Evolutionary conservation across 1,140 invertebrate species (phyloP).

Genomic region (Sitobion miscanthi): DNA sequence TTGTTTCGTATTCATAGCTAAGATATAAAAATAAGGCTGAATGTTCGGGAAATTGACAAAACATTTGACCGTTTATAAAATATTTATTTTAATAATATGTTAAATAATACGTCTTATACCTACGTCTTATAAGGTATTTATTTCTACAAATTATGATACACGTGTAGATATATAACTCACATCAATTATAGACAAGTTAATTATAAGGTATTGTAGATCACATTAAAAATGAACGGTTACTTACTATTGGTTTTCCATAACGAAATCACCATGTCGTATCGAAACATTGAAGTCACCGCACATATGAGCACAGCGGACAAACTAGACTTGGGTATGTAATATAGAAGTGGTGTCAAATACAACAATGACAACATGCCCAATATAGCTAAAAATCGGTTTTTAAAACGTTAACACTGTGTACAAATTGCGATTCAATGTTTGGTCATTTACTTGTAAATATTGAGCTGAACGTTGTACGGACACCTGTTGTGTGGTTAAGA

Average conservation of each 20-base stretch:
- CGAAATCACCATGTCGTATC: constrained; percentile 74
- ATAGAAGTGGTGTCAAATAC: constrained; percentile 75
- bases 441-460: constrained; percentile 69
- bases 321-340: constrained; percentile 79
- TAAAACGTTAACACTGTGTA: neutral
- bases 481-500: constrained; percentile 90
- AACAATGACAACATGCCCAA: constrained; percentile 75
- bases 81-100: too few species aligned
- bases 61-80: too few species aligned
- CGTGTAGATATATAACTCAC: too few species aligned
- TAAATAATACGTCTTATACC: too few species aligned
- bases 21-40: too few species aligned
- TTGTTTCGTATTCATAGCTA: too few species aligned
- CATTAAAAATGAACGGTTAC: constrained; percentile 59
- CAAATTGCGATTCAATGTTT: neutral
- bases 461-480: constrained; percentile 82
- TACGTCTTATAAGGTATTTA: too few species aligned
- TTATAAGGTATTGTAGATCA: neutral
- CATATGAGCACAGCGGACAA: constrained; percentile 79
- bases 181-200: too few species aligned
- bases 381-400: constrained; percentile 61
- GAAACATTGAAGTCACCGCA: constrained; percentile 81
- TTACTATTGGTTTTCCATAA: constrained; percentile 86
- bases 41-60: too few species aligned
- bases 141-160: too few species aligned